These are phyloP conservation scores for Phania funesta DNA, from an alignment of 2,888 invertebrate genomes.

Conservation along the genomic window DNA sequence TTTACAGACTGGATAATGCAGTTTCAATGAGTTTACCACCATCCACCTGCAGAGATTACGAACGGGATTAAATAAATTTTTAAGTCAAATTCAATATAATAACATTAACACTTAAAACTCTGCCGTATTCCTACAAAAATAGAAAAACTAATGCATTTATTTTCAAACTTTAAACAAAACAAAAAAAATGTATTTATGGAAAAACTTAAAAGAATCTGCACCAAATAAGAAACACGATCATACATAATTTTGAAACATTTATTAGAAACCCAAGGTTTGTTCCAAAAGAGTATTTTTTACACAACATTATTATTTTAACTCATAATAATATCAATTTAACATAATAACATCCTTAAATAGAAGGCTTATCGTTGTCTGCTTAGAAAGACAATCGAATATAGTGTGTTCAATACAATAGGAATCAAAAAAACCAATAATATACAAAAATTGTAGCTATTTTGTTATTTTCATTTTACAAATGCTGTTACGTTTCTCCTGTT, in stretches of 20 bases:
- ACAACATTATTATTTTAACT: conserved; percentile 43
- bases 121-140: conserved; percentile 71
- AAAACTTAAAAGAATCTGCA: conserved; percentile 31
- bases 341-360: conserved; percentile 45
- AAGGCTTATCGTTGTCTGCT: conserved; percentile 79
- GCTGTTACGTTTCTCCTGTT: conserved; percentile 76
- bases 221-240: conserved; percentile 2
- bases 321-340: conserved; percentile 36
- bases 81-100: conserved; percentile 19
- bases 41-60: conserved; percentile 79
- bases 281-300: background rate
- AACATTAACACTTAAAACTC: conserved; percentile 3
- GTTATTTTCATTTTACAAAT: conserved; percentile 38
- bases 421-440: conserved; percentile 2
- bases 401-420: conserved; percentile 72
- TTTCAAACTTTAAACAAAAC: conserved; percentile 56
- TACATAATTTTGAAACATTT: conserved; percentile 16
- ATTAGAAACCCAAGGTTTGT: background rate
- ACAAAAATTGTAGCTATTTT: background rate
- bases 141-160: conserved; percentile 73
- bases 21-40: conserved; percentile 80
- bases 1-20: conserved; percentile 78
- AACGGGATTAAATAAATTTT: conserved; percentile 73
- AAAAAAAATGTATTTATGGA: background rate
- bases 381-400: conserved; percentile 78